Conservation (phyloP, 2,888 invertebrate genomes). For the Trissolcus japonicus region DNA sequence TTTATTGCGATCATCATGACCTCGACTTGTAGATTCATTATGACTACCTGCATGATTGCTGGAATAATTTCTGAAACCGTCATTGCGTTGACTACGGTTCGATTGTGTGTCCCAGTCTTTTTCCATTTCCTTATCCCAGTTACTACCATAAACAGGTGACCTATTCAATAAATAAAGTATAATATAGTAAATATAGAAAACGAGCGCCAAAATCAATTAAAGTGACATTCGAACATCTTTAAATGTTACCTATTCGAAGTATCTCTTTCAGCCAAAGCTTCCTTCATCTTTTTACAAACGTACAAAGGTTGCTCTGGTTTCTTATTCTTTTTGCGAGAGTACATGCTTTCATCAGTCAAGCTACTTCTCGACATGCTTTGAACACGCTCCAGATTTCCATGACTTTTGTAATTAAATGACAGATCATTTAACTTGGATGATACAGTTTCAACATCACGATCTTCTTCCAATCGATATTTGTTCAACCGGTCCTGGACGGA, state of each 20-base stretch:
- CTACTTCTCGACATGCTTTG: conserved; percentile 63
- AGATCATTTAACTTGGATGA: conserved; percentile 68
- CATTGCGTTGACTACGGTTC: conserved; percentile 68
- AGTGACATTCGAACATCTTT: background rate
- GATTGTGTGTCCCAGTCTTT: conserved; percentile 71
- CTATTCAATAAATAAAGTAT: conserved; percentile 46
- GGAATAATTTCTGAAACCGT: conserved; percentile 64
- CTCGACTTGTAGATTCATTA: conserved; percentile 59
- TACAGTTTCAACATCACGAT: conserved; percentile 65
- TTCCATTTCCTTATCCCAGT: conserved; percentile 66
- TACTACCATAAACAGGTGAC: conserved; percentile 60
- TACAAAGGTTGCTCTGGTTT: conserved; percentile 80
- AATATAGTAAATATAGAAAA: too few species aligned
- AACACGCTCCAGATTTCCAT: conserved; percentile 63
- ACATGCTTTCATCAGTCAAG: conserved; percentile 60
- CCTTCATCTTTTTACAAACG: conserved; percentile 77
- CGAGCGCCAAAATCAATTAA: background rate
- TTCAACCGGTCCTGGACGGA: conserved; percentile 71
- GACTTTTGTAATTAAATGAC: conserved; percentile 67
- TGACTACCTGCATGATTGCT: conserved; percentile 62
- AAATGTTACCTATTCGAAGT: conserved; percentile 67
- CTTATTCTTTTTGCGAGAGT: conserved; percentile 72
- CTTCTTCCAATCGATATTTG: conserved; percentile 63
- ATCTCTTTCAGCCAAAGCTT: conserved; percentile 75
- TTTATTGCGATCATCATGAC: conserved; percentile 67